These are phyloP conservation scores for Sinhomidia bicolor DNA, from an alignment of 2,888 invertebrate genomes.

Conservation along the genomic window DNA sequence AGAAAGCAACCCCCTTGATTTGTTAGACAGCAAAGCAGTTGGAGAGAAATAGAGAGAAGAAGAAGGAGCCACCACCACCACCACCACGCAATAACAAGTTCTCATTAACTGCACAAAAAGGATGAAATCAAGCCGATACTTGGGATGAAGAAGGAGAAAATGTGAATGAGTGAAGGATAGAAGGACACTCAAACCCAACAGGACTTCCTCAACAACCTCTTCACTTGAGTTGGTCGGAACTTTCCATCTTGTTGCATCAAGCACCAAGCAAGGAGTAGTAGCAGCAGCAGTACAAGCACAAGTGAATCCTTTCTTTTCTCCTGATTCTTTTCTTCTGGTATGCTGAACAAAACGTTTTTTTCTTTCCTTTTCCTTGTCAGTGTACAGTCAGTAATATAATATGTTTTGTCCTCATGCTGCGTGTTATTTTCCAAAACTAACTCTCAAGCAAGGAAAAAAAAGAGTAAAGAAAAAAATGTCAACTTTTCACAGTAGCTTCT, in stretches of 20 bases:
- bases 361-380: too few species aligned
- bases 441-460: neutral
- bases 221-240: constrained; percentile 63
- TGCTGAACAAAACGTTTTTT: constrained; percentile 43
- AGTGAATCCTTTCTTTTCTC: constrained; percentile 27
- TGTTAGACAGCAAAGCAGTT: constrained; percentile 23
- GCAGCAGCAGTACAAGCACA: neutral
- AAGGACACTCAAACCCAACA: constrained; percentile 19
- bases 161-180: constrained; percentile 18
- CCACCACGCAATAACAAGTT: constrained; percentile 41
- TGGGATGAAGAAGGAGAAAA: constrained; percentile 2
- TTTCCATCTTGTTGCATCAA: constrained; percentile 56
- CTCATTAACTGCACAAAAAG: constrained; percentile 67
- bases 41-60: neutral
- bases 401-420: neutral
- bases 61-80: neutral
- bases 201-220: constrained; percentile 58
- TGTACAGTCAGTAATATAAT: neutral
- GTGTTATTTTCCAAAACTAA: constrained; percentile 26
- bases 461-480: constrained; percentile 18
- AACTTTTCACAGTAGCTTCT: constrained; percentile 20
- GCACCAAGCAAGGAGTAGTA: too few species aligned
- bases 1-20: constrained; percentile 62
- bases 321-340: constrained; percentile 29
- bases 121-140: constrained; percentile 62